Evolutionary conservation across 2,888 invertebrate genomes (phyloP).

Genomic region (Dugesia japonica): DNA sequence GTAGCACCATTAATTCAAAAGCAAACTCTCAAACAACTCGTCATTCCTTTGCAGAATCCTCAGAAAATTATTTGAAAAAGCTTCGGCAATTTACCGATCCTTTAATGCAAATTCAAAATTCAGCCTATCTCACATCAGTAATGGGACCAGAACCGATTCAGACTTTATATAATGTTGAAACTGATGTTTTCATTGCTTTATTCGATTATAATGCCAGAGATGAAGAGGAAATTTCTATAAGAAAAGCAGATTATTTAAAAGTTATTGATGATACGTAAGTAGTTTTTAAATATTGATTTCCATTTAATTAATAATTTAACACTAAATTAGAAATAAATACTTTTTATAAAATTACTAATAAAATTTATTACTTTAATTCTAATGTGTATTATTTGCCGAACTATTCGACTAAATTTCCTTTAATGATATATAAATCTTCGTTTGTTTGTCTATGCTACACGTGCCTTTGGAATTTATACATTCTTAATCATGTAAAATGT

Average conservation of each 20-base stretch:
- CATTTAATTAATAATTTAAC: no score
- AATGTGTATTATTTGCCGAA: no score
- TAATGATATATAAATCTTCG: no score
- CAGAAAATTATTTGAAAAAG: not conserved
- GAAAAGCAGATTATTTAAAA: conserved; percentile 1
- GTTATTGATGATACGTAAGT: conserved; percentile 8
- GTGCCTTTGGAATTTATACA: no score
- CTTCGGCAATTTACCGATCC: not conserved
- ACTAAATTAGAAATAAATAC: no score
- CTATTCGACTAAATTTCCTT: no score
- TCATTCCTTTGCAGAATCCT: conserved; percentile 2
- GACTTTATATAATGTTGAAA: not conserved
- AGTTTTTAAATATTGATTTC: no score
- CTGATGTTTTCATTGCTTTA: not conserved
- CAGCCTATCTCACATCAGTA: not conserved
- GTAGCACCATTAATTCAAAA: not conserved
- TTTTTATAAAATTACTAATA: no score
- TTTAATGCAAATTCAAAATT: not conserved
- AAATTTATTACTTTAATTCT: no score
- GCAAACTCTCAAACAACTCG: not conserved
- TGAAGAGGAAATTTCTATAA: not conserved
- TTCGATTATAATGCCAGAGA: conserved; percentile 20
- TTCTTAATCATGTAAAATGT: no score
- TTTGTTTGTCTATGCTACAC: no score
- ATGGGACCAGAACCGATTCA: not conserved